Base-by-base conservation (phyloP, 2,797 vertebrate species). In the Coendou prehensilis region DNA sequence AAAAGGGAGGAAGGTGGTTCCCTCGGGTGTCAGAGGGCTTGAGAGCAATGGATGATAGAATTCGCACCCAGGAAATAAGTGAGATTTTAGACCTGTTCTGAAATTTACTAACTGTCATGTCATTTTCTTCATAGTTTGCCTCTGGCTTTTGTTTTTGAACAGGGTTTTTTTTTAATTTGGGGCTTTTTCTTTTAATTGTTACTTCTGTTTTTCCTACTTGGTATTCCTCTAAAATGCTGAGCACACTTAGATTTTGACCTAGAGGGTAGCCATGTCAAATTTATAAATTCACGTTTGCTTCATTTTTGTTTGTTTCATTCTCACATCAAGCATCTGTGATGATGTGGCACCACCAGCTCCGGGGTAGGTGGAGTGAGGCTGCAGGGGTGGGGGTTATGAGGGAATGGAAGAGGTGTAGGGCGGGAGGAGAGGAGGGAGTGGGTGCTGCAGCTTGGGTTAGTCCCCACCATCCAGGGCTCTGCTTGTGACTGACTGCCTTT, bases 401-500 rank as follows among this genome's bases (percentile, higher is more conserved):
- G 28, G 8, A 8, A 5, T 0, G 2, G 57, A 33, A 45, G 23
- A 41, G 45, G 0, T 22, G 5, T 2, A 3, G 8, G 4, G 33
- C 22, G 0, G 28, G 11, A 23, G 52, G 18, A 14, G 22, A 11
- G 0, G 3, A 26, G 30, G 5, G 2, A 23, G 67, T 7, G 15
- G 10, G 5, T n/a, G 45, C 5, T 33, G 10, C 18, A 13, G 8
- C 50, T 17, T 26, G 37, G 2, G 0, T 64, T 3, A 1, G 28
- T 28, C 37, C 30, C 1, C 1, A 37, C 64, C 15, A 3, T 22
- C 37, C 54, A 18, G 26, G 33, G 30, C 0, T 0, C 3, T 5
- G 52, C 33, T 30, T 20, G 1, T 22, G 41, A 22, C 20, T 69
- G 10, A 13, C 20, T 50, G 26, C 50, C 9, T 4, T 45, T 87